Evolutionary conservation across 2,888 invertebrate species (phyloP).

Genomic region (Podabrus alpinus): DNA sequence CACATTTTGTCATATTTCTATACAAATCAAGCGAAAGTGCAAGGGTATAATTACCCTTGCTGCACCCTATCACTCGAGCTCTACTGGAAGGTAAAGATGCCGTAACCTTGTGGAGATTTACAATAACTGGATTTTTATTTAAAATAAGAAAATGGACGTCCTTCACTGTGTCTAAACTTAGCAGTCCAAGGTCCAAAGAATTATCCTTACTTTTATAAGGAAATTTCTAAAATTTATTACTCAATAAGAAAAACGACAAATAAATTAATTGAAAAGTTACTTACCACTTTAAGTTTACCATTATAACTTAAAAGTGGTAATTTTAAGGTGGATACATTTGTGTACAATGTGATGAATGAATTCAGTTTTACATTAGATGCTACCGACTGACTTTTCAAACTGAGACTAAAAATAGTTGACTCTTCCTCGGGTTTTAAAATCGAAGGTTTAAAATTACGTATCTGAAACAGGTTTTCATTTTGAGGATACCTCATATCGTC

Average conservation of each 20-base stretch:
- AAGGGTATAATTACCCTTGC: constrained; percentile 54
- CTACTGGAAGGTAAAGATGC: constrained; percentile 64
- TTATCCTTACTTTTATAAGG: constrained; percentile 52
- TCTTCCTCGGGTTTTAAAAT: constrained; percentile 64
- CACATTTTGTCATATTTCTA: constrained; percentile 53
- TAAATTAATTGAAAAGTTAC: constrained; percentile 29
- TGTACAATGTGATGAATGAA: constrained; percentile 67
- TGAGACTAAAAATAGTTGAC: constrained; percentile 62
- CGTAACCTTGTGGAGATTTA: constrained; percentile 65
- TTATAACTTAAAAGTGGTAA: constrained; percentile 75
- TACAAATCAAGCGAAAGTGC: constrained; percentile 52
- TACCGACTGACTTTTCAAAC: constrained; percentile 58
- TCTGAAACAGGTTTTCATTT: constrained; percentile 53
- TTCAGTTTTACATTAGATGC: constrained; percentile 62
- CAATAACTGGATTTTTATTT: constrained; percentile 76
- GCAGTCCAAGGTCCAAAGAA: constrained; percentile 66
- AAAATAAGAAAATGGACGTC: constrained; percentile 72
- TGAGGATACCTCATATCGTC: constrained; percentile 2
- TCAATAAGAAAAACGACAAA: constrained; percentile 3
- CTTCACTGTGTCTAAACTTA: constrained; percentile 67
- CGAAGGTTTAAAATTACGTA: constrained; percentile 64
- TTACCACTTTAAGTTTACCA: constrained; percentile 68
- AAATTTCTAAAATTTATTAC: constrained; percentile 45
- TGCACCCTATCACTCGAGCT: constrained; percentile 66
- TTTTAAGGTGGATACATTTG: constrained; percentile 73